Conservation (phyloP, 2,797 vertebrate species). For the Neopelma chrysocephalum region DNA sequence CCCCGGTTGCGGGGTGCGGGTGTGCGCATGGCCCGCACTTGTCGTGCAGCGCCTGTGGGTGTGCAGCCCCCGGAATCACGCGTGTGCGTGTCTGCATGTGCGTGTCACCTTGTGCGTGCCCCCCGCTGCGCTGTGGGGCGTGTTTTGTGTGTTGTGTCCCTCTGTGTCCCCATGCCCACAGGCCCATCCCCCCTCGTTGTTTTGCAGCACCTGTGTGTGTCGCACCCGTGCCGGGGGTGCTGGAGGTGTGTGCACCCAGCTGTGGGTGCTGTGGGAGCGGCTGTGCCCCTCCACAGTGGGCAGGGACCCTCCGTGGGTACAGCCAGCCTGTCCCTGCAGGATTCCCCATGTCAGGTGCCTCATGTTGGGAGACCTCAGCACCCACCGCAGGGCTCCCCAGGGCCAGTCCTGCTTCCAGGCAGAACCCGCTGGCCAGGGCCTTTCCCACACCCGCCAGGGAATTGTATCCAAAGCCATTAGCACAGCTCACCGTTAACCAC, state of each 20-base stretch:
- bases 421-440: neutral
- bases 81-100: neutral
- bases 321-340: neutral
- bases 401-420: neutral
- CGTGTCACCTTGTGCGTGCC: slow-evolving; percentile 13
- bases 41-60: neutral
- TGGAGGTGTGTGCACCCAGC: neutral
- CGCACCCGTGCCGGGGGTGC: neutral
- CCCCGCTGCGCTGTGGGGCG: neutral
- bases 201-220: neutral
- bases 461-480: neutral
- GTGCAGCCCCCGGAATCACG: neutral
- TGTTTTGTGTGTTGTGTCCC: neutral
- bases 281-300: neutral
- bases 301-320: neutral
- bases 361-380: neutral
- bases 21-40: neutral
- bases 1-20: neutral
- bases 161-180: neutral
- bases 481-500: neutral
- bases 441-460: neutral
- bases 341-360: neutral
- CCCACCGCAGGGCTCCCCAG: neutral
- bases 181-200: neutral
- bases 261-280: neutral